Percentiles rank a stretch among this genome's conserved stretches.
Conservation (phyloP, 2,797 vertebrate species). For the Cyclopterus lumpus region DNA sequence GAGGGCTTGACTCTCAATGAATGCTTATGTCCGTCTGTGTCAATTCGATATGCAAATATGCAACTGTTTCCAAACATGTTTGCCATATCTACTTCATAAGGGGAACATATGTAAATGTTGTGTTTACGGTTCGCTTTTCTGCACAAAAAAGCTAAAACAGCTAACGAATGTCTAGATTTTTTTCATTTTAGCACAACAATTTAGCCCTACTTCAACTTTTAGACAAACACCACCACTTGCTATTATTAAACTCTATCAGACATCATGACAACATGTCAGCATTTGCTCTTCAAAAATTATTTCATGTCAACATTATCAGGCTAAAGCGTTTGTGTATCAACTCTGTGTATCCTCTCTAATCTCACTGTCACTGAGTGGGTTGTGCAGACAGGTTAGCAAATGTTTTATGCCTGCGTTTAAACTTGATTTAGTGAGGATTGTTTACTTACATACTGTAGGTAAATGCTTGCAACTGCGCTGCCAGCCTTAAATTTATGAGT, state of each 20-base stretch:
- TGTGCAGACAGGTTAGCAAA: conserved; percentile 39
- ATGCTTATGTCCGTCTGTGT: not conserved
- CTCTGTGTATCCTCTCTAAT: conserved; percentile 35
- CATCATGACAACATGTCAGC: conserved; percentile 45
- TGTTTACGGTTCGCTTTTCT: not conserved
- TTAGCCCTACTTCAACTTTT: not conserved
- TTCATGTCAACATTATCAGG: conserved; percentile 48
- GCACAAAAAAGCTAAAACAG: not conserved
- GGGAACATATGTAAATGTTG: not conserved
- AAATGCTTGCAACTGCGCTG: not conserved
- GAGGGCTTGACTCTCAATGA: too few relatives aligned
- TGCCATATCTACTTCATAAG: not conserved
- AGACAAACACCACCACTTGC: conserved; percentile 2
- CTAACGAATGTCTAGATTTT: not conserved
- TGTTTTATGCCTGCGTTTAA: conserved; percentile 15
- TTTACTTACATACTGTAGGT: conserved; percentile 26
- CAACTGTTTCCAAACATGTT: not conserved
- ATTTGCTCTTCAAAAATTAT: conserved; percentile 32
- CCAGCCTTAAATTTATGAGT: conserved; percentile 24
- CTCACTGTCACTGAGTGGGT: conserved; percentile 34
- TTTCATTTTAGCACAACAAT: conserved; percentile 18
- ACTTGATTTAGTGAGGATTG: conserved; percentile 31
- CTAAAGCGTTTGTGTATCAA: conserved; percentile 38
- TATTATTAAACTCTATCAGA: conserved; percentile 54
- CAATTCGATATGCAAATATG: not conserved